A percentile compares a stretch with the other conserved stretches of the same genome.
These are phyloP conservation scores for Sander vitreus DNA, from an alignment of 2,113 vertebrate species.

Conservation along the genomic window DNA sequence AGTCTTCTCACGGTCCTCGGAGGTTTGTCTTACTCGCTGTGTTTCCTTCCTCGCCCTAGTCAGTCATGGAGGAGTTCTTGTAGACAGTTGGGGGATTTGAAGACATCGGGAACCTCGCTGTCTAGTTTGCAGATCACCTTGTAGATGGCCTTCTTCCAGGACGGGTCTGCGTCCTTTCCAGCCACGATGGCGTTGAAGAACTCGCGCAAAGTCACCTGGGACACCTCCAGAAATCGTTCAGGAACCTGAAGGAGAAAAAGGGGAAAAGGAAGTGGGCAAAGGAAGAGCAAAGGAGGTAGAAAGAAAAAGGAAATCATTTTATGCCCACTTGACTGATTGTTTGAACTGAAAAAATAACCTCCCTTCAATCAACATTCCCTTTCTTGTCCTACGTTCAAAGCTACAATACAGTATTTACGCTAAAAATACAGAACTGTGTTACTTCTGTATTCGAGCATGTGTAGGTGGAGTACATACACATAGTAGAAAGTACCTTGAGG, in stretches of 20 bases:
- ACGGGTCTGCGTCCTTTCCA: constrained; percentile 98
- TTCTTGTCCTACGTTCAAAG: not conserved
- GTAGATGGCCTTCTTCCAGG: constrained; percentile 99
- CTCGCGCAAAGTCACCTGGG: constrained; percentile 98
- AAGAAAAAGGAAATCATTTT: not conserved
- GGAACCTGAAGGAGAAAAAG: constrained; percentile 88
- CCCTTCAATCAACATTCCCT: not conserved
- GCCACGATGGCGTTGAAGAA: constrained; percentile 99
- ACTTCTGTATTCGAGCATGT: constrained; percentile 10
- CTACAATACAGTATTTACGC: not conserved
- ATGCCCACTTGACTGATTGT: not conserved
- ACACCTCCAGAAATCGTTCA: constrained; percentile 97
- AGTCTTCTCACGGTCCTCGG: constrained; percentile 30
- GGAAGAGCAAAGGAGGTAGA: constrained; percentile 76
- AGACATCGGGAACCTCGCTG: constrained; percentile 97
- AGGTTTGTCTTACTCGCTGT: constrained; percentile 9
- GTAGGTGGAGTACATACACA: not conserved
- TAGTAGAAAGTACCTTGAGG: no score
- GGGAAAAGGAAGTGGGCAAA: constrained; percentile 71
- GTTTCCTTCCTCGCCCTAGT: constrained; percentile 39
- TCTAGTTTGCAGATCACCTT: constrained; percentile 99
- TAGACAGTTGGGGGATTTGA: constrained; percentile 99
- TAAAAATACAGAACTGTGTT: not conserved
- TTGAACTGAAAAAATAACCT: constrained; percentile 17
- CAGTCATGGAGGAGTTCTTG: constrained; percentile 97